Conservation (phyloP, 2,797 vertebrate species). For the Anomalospiza imberbis region DNA sequence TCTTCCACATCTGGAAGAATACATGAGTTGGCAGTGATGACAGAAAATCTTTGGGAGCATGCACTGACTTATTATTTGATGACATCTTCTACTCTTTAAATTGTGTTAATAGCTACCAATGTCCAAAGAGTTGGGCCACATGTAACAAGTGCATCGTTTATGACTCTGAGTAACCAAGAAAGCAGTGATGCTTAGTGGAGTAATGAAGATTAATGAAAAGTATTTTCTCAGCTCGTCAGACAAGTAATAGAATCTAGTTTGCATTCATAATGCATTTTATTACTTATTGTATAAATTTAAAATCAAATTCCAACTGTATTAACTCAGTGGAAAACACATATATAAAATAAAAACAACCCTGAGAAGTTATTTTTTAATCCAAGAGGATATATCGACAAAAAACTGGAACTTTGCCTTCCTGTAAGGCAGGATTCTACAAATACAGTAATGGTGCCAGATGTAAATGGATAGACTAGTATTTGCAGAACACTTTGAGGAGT, state of each 20-base stretch:
- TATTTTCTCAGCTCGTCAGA: background rate
- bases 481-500: background rate
- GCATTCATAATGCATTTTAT: background rate
- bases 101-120: background rate
- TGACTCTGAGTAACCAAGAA: background rate
- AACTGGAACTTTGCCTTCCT: background rate
- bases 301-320: background rate
- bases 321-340: background rate
- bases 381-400: background rate
- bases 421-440: background rate
- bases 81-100: background rate
- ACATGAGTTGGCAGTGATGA: background rate
- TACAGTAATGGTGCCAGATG: background rate
- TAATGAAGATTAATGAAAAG: background rate
- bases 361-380: background rate
- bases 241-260: background rate
- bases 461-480: background rate
- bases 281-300: background rate
- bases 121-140: background rate
- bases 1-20: background rate
- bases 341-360: background rate
- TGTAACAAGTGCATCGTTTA: background rate
- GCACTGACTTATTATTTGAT: conserved; percentile 12
- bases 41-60: background rate
- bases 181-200: background rate